Evolutionary conservation across 2,113 vertebrate species (phyloP).

Genomic region (Agelaius phoeniceus): DNA sequence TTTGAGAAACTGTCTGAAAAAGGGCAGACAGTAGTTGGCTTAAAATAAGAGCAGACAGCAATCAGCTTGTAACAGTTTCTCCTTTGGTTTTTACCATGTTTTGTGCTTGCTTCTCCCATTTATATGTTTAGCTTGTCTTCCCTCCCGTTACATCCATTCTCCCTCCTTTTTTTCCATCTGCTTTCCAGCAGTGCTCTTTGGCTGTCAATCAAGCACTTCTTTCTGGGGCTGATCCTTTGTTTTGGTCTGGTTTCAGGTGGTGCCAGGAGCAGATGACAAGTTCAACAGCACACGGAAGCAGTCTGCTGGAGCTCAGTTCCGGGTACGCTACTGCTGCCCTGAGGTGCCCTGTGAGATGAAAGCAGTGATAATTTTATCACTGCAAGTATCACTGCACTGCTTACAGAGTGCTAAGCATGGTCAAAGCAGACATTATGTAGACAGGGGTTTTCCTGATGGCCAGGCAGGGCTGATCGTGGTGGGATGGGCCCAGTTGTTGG

Average conservation of each 20-base stretch:
- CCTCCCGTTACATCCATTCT: neutral
- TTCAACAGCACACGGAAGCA: slow-evolving; percentile 79
- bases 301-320: slow-evolving; percentile 79
- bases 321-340: slow-evolving; percentile 55
- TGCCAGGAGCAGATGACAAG: slow-evolving; percentile 51
- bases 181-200: neutral
- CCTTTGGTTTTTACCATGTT: neutral
- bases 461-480: neutral
- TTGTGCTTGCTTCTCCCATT: neutral
- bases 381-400: neutral
- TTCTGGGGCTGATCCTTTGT: neutral
- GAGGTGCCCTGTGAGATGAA: neutral
- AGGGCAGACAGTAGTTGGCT: neutral
- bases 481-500: neutral
- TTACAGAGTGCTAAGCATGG: neutral
- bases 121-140: neutral
- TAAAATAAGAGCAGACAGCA: neutral
- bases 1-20: neutral
- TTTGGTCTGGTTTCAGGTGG: slow-evolving; percentile 26
- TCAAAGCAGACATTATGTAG: neutral
- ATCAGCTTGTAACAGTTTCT: neutral
- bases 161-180: neutral
- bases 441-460: neutral
- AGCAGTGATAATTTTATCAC: neutral
- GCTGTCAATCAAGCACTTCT: neutral